Conservation (phyloP, 2,888 invertebrate species). For the Drosophila niveifrons region DNA sequence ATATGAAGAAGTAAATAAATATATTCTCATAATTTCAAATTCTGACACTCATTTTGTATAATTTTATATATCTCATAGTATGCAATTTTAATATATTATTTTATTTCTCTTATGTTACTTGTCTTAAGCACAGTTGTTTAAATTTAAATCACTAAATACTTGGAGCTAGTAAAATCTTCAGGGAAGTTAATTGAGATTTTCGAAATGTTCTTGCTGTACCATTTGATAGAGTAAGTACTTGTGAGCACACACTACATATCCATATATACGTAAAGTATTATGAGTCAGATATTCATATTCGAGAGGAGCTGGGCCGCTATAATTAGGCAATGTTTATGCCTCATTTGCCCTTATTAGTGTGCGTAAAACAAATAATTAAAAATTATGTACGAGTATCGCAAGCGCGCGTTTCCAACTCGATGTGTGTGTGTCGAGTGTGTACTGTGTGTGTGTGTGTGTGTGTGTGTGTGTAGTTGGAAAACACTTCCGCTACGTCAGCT, state of each 20-base stretch:
- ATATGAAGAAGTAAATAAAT: too few species aligned
- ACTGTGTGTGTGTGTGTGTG: background rate
- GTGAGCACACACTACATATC: background rate
- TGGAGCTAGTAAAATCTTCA: background rate
- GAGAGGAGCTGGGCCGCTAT: conserved; percentile 39
- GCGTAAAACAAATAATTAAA: conserved; percentile 74
- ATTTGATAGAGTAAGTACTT: conserved; percentile 2
- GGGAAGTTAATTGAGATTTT: background rate
- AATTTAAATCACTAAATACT: background rate
- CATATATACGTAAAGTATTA: conserved; percentile 4
- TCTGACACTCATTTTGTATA: too few species aligned
- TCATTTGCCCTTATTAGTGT: conserved; percentile 79
- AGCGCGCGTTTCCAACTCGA: conserved; percentile 38
- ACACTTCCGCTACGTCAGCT: conserved; percentile 77
- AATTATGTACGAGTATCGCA: conserved; percentile 54
- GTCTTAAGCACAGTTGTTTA: background rate
- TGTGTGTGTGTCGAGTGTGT: background rate
- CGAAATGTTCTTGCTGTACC: background rate
- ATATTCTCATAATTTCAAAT: too few species aligned
- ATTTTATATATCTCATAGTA: too few species aligned
- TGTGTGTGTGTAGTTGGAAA: conserved; percentile 34
- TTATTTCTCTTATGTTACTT: too few species aligned
- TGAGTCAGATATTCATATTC: conserved; percentile 16
- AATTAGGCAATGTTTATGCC: conserved; percentile 79
- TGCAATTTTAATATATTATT: too few species aligned